phyloP scores from a whole-genome alignment of 2,113 vertebrate genomes.

The Poeciliopsis turrubarensis region DNA sequence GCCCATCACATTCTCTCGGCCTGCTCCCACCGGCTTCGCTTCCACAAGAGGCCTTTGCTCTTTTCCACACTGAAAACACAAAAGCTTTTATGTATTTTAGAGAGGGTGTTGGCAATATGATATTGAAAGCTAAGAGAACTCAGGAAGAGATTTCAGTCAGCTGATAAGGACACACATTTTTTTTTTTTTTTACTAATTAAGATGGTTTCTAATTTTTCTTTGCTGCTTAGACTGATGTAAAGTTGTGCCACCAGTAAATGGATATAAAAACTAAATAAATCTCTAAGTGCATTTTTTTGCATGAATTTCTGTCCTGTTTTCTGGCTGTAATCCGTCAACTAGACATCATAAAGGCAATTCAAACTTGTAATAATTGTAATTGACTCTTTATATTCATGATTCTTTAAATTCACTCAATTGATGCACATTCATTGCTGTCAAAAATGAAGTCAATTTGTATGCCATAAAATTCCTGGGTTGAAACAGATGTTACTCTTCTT shows the following conservation, averaged over 20 bases:
- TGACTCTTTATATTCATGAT: background rate
- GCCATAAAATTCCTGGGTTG: background rate
- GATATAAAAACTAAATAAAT: slow-evolving; percentile 23
- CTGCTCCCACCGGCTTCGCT: slow-evolving; percentile 19
- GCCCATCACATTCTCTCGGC: slow-evolving; percentile 39
- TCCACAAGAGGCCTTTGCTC: slow-evolving; percentile 24
- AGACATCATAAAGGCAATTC: background rate
- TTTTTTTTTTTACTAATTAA: slow-evolving; percentile 35
- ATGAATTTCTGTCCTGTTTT: slow-evolving; percentile 27
- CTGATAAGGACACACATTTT: slow-evolving; percentile 36
- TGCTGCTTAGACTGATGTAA: slow-evolving; percentile 27
- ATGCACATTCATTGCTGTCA: background rate
- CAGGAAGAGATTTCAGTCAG: slow-evolving; percentile 14
- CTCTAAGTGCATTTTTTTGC: slow-evolving; percentile 34
- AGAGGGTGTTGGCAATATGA: slow-evolving; percentile 19
- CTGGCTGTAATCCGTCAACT: background rate
- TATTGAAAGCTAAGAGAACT: slow-evolving; percentile 23
- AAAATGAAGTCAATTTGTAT: background rate
- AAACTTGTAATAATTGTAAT: background rate
- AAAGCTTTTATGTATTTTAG: background rate
- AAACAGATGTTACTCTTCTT: too few relatives aligned
- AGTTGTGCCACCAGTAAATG: slow-evolving; percentile 18
- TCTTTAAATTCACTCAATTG: background rate
- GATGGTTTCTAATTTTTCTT: background rate
- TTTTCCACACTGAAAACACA: background rate